Conservation (phyloP, 2,113 vertebrate species). For the Petromus typicus region DNA sequence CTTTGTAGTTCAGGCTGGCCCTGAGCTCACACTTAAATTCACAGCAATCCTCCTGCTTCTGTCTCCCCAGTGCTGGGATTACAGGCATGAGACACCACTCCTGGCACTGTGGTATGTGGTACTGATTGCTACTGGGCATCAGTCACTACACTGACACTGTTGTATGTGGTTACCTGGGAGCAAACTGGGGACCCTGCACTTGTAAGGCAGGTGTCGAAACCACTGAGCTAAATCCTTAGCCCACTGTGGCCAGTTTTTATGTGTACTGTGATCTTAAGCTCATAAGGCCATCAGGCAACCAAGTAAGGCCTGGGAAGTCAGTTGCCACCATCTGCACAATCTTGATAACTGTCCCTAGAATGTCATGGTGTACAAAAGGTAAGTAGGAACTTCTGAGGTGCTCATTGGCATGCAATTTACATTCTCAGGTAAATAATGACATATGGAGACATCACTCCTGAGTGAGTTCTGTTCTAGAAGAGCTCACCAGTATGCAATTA, state of each 20-base stretch:
- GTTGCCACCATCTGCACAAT: background rate
- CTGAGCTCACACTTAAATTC: too few species aligned
- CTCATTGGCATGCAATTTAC: background rate
- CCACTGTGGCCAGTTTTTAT: background rate
- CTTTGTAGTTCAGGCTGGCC: too few species aligned
- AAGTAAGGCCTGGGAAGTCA: background rate
- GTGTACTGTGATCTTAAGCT: background rate
- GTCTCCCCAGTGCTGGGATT: too few species aligned
- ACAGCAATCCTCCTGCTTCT: too few species aligned
- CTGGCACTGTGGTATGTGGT: too few species aligned
- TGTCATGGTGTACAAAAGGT: background rate
- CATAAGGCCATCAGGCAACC: background rate
- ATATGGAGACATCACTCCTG: background rate
- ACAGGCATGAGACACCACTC: too few species aligned
- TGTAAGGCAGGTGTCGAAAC: too few species aligned
- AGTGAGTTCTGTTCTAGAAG: constrained; percentile 9
- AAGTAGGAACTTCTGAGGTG: background rate
- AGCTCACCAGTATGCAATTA: constrained; percentile 36
- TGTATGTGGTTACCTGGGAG: too few species aligned
- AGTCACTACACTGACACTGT: too few species aligned
- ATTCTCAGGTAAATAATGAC: background rate
- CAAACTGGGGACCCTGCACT: too few species aligned
- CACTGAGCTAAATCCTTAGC: too few species aligned
- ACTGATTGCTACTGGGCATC: too few species aligned
- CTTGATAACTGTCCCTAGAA: background rate